phyloP scores from a whole-genome alignment of 2,113 vertebrate species.

The Crocuta crocuta region DNA sequence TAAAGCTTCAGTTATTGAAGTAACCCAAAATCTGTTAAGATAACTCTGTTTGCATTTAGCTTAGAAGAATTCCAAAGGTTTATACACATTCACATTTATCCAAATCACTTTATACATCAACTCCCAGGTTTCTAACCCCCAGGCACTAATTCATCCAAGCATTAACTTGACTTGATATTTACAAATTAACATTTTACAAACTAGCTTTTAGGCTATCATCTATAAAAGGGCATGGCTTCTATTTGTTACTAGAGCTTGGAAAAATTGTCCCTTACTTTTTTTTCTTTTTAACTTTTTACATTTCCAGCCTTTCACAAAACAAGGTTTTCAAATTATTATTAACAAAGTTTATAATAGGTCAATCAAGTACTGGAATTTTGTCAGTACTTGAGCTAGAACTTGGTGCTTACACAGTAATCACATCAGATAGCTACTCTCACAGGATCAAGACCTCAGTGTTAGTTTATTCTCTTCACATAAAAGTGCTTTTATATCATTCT shows the following conservation, averaged over 20 bases:
- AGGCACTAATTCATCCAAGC: neutral
- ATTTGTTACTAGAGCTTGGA: neutral
- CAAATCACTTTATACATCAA: neutral
- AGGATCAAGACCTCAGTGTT: neutral
- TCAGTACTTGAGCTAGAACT: neutral
- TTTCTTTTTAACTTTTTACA: neutral
- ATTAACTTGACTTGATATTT: neutral
- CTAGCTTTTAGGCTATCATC: neutral
- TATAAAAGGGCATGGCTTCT: neutral
- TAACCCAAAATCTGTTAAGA: conserved; percentile 1
- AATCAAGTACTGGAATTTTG: neutral
- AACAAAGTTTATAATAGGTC: neutral
- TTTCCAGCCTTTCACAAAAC: neutral
- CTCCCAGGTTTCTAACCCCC: neutral
- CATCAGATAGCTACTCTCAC: neutral
- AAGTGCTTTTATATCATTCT: conserved; percentile 13
- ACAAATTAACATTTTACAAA: conserved; percentile 38
- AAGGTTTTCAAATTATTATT: neutral
- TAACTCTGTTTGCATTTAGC: neutral
- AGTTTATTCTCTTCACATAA: neutral
- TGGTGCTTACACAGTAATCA: neutral
- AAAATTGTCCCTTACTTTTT: neutral
- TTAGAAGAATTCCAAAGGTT: neutral
- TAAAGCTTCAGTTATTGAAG: neutral
- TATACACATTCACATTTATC: neutral